Percentiles rank a stretch among this genome's conserved stretches.
These are phyloP conservation scores for Hyles lineata DNA, from an alignment of 2,888 invertebrate species.

Conservation along the genomic window DNA sequence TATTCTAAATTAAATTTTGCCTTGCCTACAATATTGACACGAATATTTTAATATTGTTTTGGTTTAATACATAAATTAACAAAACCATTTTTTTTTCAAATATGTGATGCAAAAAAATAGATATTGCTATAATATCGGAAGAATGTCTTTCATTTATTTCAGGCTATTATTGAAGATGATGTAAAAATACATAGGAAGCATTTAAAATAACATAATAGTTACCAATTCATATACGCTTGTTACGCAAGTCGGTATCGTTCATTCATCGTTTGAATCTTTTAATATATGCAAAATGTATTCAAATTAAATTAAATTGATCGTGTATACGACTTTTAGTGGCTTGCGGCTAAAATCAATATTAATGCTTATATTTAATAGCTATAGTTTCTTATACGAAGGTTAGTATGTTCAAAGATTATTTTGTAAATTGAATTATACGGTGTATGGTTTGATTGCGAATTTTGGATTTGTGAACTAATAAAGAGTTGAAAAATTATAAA, in stretches of 20 bases:
- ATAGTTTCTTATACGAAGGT: background rate
- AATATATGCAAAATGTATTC: slow-evolving; percentile 12
- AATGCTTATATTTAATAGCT: background rate
- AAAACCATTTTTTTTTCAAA: too few species aligned
- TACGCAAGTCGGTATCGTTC: background rate
- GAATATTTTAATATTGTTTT: too few species aligned
- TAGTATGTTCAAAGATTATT: background rate
- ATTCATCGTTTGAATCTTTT: background rate
- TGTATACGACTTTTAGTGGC: slow-evolving; percentile 8
- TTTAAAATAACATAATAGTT: background rate
- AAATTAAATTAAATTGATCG: slow-evolving; percentile 16
- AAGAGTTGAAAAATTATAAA: too few species aligned
- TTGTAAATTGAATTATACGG: background rate
- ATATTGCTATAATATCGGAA: too few species aligned
- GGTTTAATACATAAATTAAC: too few species aligned
- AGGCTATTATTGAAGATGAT: too few species aligned
- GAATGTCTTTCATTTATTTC: too few species aligned
- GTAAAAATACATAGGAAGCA: background rate
- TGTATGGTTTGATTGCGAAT: background rate
- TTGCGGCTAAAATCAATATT: slow-evolving; percentile 1
- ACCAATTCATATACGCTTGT: background rate
- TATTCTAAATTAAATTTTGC: too few species aligned
- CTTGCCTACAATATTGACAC: too few species aligned
- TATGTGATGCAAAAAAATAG: too few species aligned
- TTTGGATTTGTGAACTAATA: too few species aligned